phyloP scores from a whole-genome alignment of 2,113 vertebrate species.

The Xenus cinereus region DNA sequence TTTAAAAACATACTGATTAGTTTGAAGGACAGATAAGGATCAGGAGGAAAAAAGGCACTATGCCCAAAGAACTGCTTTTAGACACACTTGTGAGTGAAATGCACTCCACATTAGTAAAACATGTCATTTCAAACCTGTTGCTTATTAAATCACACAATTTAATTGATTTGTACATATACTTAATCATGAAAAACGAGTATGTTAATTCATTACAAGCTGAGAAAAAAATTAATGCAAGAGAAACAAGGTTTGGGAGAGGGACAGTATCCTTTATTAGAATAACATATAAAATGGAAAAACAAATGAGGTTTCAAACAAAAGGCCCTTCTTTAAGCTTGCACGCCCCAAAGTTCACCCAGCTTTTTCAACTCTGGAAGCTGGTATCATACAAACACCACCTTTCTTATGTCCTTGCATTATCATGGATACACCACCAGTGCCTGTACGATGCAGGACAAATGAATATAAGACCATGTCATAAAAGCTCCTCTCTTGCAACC shows the following conservation, averaged over 20 bases:
- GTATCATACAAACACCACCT: not conserved
- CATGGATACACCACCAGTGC: not conserved
- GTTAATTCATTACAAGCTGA: not conserved
- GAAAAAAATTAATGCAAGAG: not conserved
- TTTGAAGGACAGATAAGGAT: not conserved
- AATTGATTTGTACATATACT: not conserved
- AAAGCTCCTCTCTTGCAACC: not conserved
- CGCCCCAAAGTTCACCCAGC: not conserved
- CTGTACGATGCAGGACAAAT: not conserved
- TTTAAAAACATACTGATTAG: conserved; percentile 7
- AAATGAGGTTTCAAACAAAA: not conserved
- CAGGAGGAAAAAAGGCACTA: not conserved
- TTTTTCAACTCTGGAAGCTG: not conserved
- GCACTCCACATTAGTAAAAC: not conserved
- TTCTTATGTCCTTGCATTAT: not conserved
- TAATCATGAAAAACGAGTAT: not conserved
- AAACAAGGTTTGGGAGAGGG: not conserved
- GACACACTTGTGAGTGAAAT: not conserved
- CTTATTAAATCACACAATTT: not conserved
- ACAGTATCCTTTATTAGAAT: not conserved
- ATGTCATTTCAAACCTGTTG: not conserved
- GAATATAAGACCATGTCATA: not conserved
- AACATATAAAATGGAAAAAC: not conserved
- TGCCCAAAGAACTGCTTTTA: not conserved
- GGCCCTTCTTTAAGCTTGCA: not conserved